phyloP scores from a whole-genome alignment of 2,797 vertebrate species.

The Geotrypetes seraphini region DNA sequence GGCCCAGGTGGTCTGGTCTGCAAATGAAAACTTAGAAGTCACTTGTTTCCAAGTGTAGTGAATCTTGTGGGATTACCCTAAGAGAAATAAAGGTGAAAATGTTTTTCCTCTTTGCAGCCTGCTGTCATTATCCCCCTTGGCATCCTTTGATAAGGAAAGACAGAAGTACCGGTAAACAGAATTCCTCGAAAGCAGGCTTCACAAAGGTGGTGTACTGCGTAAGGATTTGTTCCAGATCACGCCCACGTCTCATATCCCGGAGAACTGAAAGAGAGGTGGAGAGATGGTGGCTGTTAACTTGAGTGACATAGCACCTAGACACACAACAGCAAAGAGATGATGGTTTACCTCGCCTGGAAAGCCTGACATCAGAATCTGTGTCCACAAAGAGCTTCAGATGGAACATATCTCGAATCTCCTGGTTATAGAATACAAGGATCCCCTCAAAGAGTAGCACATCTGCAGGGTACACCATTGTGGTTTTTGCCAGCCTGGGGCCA shows the following conservation, averaged over 20 bases:
- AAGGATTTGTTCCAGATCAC: constrained; percentile 94
- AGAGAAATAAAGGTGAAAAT: too few relatives aligned
- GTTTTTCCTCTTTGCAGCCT: too few relatives aligned
- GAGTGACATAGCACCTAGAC: accelerated
- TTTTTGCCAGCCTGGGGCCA: constrained; percentile 67
- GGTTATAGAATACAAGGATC: constrained; percentile 90
- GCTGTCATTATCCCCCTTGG: too few relatives aligned
- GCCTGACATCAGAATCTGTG: constrained; percentile 86
- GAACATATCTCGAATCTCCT: constrained; percentile 91
- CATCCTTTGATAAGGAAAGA: too few relatives aligned
- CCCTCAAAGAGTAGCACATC: constrained; percentile 93
- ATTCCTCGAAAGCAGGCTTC: constrained; percentile 95
- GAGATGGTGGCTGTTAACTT: not conserved
- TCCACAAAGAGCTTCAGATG: constrained; percentile 95
- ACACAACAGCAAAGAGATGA: accelerated
- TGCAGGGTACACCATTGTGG: constrained; percentile 78
- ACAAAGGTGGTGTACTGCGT: constrained; percentile 93
- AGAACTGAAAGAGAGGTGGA: constrained; percentile 56
- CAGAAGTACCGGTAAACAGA: constrained; percentile 79
- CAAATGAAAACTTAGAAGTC: too few relatives aligned
- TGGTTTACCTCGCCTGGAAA: constrained; percentile 77
- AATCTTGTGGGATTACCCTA: too few relatives aligned
- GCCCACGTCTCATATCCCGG: constrained; percentile 82
- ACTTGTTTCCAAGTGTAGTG: too few relatives aligned
- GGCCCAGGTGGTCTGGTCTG: too few relatives aligned